phyloP scores from a whole-genome alignment of 2,888 invertebrate genomes.

The Mythimna pallens region DNA sequence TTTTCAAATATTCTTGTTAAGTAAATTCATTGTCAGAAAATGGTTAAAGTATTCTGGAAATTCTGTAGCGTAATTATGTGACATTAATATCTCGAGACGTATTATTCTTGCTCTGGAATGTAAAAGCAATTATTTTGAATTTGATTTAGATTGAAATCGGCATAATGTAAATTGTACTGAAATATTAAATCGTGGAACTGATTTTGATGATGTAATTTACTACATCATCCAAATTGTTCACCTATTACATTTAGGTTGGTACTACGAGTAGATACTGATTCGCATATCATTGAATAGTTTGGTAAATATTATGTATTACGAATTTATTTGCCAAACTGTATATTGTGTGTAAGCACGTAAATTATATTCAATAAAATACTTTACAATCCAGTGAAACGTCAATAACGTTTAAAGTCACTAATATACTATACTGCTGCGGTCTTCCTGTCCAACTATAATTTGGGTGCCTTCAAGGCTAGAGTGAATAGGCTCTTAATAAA shows the following conservation, averaged over 20 bases:
- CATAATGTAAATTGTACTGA: constrained; percentile 1
- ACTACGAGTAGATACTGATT: background rate
- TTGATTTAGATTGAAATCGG: constrained; percentile 19
- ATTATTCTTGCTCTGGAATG: constrained; percentile 26
- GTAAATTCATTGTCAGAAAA: constrained; percentile 11
- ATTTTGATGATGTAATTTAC: constrained; percentile 2
- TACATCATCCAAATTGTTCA: too few relatives aligned
- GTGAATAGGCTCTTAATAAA: too few relatives aligned
- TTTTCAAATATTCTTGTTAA: constrained; percentile 2
- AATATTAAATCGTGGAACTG: constrained; percentile 6
- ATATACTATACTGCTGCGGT: too few relatives aligned
- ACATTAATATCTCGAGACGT: constrained; percentile 14
- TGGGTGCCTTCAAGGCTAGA: too few relatives aligned
- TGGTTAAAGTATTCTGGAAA: background rate
- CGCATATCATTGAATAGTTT: background rate
- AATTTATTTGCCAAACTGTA: background rate
- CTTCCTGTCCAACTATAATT: too few relatives aligned
- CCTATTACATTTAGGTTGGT: background rate
- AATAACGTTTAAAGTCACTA: background rate
- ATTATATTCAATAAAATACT: background rate
- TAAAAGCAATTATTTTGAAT: constrained; percentile 32
- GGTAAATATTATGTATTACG: background rate
- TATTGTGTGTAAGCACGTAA: background rate
- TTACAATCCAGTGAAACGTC: background rate
- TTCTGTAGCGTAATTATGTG: constrained; percentile 10